A percentile compares a stretch with the other conserved stretches of the same genome.
phyloP scores from a whole-genome alignment of 2,888 invertebrate species.

The Luperina testacea region DNA sequence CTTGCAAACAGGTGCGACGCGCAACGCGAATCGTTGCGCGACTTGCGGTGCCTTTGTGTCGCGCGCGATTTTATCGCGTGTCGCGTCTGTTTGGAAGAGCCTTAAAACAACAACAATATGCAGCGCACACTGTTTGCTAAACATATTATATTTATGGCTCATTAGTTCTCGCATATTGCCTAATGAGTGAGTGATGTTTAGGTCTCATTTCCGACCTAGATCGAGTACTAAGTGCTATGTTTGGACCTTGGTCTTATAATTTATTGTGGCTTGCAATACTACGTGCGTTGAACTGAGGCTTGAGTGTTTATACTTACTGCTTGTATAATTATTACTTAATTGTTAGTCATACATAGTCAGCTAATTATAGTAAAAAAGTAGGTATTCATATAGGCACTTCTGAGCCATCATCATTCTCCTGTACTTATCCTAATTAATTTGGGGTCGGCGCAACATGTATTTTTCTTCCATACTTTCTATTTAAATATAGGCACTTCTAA shows the following conservation, averaged over 20 bases:
- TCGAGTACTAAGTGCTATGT: slow-evolving; percentile 29
- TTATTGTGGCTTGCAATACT: slow-evolving; percentile 33
- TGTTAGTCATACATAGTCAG: slow-evolving; percentile 5
- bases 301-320: slow-evolving; percentile 6
- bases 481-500: background rate
- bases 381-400: background rate
- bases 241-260: slow-evolving; percentile 53
- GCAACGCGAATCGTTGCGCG: too few relatives aligned
- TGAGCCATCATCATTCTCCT: background rate
- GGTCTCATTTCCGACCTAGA: slow-evolving; percentile 61
- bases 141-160: slow-evolving; percentile 25
- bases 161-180: slow-evolving; percentile 14
- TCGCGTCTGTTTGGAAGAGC: too few relatives aligned
- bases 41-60: too few relatives aligned
- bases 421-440: background rate
- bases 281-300: slow-evolving; percentile 45
- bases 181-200: slow-evolving; percentile 30
- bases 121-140: slow-evolving; percentile 22
- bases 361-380: background rate
- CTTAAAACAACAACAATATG: slow-evolving; percentile 17
- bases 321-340: slow-evolving; percentile 19
- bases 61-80: too few relatives aligned
- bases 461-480: background rate
- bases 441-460: too few relatives aligned
- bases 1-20: too few relatives aligned